These are phyloP conservation scores for Trachelipus rathkii DNA, from an alignment of 1,140 invertebrate species.

Conservation along the genomic window DNA sequence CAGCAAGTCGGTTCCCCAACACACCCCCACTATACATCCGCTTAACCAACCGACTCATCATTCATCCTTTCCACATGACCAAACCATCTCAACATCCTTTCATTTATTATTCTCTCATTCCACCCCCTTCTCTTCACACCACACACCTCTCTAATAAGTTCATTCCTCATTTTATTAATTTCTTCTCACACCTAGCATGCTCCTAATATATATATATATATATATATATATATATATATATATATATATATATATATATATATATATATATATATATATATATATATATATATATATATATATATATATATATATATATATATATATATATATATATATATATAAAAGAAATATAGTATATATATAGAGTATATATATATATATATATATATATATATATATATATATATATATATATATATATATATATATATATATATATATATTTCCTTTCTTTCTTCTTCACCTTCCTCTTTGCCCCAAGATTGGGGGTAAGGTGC, in stretches of 20 bases:
- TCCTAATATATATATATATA: neutral
- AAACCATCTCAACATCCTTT: too few species aligned
- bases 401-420: constrained; percentile 22
- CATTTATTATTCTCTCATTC: too few species aligned
- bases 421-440: constrained; percentile 22
- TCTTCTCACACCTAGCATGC: too few species aligned
- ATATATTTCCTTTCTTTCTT: neutral
- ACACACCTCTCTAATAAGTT: too few species aligned
- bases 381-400: constrained; percentile 16
- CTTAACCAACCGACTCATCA: too few species aligned
- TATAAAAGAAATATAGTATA: constrained; percentile 17
- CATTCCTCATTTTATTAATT: too few species aligned
- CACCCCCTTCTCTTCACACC: too few species aligned
- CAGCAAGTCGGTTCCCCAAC: too few species aligned
- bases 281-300: constrained; percentile 22
- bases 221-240: constrained; percentile 21
- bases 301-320: constrained; percentile 20
- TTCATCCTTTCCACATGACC: too few species aligned
- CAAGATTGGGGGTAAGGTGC: too few species aligned
- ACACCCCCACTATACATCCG: too few species aligned
- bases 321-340: constrained; percentile 22
- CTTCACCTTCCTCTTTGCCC: too few species aligned
- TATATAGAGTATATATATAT: constrained; percentile 12
- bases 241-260: constrained; percentile 16
- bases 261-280: constrained; percentile 18